Evolutionary conservation across 2,888 invertebrate genomes (phyloP).

Genomic region (Drosophila kokeensis): DNA sequence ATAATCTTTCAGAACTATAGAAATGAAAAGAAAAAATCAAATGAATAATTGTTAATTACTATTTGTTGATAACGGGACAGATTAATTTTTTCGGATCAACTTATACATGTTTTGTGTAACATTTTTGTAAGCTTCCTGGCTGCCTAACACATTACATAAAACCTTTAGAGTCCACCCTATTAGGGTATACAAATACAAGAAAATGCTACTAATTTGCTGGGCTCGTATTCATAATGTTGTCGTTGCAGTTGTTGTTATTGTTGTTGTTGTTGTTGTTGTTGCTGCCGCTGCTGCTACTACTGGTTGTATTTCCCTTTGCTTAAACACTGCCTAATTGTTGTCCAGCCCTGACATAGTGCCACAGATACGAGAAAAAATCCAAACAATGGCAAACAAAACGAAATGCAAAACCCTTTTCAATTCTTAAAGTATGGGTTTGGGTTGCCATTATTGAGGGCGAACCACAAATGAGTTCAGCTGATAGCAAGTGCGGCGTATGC

Average conservation of each 20-base stretch:
- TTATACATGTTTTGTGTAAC: not conserved
- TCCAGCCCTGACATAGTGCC: constrained; percentile 78
- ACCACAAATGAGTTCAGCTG: constrained; percentile 62
- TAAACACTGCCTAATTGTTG: constrained; percentile 68
- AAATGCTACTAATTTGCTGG: constrained; percentile 64
- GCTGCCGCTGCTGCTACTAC: not conserved
- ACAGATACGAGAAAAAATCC: constrained; percentile 45
- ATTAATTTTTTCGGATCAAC: too few relatives aligned
- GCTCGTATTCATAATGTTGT: constrained; percentile 55
- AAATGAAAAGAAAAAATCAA: not conserved
- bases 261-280: constrained; percentile 22
- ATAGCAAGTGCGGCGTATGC: constrained; percentile 68
- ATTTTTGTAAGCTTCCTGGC: not conserved
- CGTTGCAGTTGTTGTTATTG: constrained; percentile 22
- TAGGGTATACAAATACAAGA: constrained; percentile 33
- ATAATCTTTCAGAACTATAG: not conserved
- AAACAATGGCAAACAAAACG: constrained; percentile 50
- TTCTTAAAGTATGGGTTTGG: constrained; percentile 1
- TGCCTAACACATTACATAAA: too few relatives aligned
- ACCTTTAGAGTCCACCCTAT: not conserved
- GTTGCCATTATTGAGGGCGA: constrained; percentile 27
- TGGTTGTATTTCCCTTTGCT: constrained; percentile 17
- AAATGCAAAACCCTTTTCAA: constrained; percentile 42
- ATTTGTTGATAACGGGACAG: not conserved
- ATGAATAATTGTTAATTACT: not conserved